Conservation (phyloP, 2,888 invertebrate species). For the Drosophila monieri region DNA sequence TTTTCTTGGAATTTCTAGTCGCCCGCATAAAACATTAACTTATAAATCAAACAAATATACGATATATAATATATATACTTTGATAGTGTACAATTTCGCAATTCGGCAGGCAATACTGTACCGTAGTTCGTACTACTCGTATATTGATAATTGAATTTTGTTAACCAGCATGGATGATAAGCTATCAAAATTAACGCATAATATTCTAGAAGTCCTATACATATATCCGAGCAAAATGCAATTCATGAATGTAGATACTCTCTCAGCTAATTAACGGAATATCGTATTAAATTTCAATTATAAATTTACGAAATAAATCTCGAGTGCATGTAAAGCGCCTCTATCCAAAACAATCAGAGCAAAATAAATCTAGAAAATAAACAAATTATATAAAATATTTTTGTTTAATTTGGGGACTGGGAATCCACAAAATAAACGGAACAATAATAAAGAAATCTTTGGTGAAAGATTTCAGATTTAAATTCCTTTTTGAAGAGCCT, state of each 20-base stretch:
- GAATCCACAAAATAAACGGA: too few species aligned
- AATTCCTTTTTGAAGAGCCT: not conserved
- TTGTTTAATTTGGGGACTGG: not conserved
- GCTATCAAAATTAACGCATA: slow-evolving; percentile 29
- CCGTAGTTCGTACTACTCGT: slow-evolving; percentile 31
- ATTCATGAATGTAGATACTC: slow-evolving; percentile 31
- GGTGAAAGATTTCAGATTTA: too few species aligned
- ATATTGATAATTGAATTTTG: slow-evolving; percentile 33
- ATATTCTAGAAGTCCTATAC: slow-evolving; percentile 36
- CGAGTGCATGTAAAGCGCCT: slow-evolving; percentile 58
- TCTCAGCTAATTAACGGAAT: slow-evolving; percentile 27
- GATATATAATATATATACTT: slow-evolving; percentile 32
- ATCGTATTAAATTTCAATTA: slow-evolving; percentile 37
- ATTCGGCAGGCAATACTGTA: slow-evolving; percentile 37
- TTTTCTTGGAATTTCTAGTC: slow-evolving; percentile 76
- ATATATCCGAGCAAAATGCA: slow-evolving; percentile 16
- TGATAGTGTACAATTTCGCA: slow-evolving; percentile 25
- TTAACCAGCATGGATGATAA: slow-evolving; percentile 30
- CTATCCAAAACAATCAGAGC: slow-evolving; percentile 73
- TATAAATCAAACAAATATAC: slow-evolving; percentile 52
- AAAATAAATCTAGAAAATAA: slow-evolving; percentile 75
- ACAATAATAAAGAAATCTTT: too few species aligned
- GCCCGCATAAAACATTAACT: slow-evolving; percentile 74
- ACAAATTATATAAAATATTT: slow-evolving; percentile 21
- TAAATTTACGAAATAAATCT: slow-evolving; percentile 42